A percentile compares a stretch with the other conserved stretches of the same genome.
Conservation (phyloP, 2,113 vertebrate species). For the Perognathus longimembris region DNA sequence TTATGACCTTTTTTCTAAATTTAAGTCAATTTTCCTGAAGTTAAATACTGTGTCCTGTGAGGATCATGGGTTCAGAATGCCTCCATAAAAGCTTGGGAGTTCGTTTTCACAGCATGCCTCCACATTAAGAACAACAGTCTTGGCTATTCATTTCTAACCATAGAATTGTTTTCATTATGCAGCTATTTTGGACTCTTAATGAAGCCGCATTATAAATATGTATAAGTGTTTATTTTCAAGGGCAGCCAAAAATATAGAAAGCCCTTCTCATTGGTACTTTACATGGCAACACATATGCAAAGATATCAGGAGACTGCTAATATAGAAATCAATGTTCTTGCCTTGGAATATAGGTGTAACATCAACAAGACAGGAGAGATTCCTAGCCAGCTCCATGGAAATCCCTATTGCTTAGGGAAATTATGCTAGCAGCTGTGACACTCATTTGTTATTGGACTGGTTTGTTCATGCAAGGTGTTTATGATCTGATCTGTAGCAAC, state of each 20-base stretch:
- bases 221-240: not conserved
- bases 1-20: not conserved
- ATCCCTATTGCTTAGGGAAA: slow-evolving; percentile 72
- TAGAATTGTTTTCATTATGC: slow-evolving; percentile 65
- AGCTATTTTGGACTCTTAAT: slow-evolving; percentile 74
- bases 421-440: slow-evolving; percentile 72
- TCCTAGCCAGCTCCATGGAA: fast-evolving
- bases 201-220: slow-evolving; percentile 60
- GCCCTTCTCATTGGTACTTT: not conserved
- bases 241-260: not conserved
- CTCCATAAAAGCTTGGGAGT: slow-evolving; percentile 16
- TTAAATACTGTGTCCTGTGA: not conserved
- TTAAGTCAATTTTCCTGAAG: not conserved
- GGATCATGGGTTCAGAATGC: not conserved
- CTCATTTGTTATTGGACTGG: slow-evolving; percentile 26
- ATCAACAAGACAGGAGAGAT: not conserved
- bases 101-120: slow-evolving; percentile 15
- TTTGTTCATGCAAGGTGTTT: slow-evolving; percentile 51
- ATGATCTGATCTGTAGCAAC: slow-evolving; percentile 68
- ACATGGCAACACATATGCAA: not conserved
- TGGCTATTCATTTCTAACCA: slow-evolving; percentile 60
- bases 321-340: fast-evolving
- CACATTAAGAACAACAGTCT: slow-evolving; percentile 37
- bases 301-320: not conserved
- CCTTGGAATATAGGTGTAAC: fast-evolving